Evolutionary conservation across 2,113 vertebrate genomes (phyloP), one percentile per base, ranked within the genome.

Genomic region (Lasiurus borealis): DNA sequence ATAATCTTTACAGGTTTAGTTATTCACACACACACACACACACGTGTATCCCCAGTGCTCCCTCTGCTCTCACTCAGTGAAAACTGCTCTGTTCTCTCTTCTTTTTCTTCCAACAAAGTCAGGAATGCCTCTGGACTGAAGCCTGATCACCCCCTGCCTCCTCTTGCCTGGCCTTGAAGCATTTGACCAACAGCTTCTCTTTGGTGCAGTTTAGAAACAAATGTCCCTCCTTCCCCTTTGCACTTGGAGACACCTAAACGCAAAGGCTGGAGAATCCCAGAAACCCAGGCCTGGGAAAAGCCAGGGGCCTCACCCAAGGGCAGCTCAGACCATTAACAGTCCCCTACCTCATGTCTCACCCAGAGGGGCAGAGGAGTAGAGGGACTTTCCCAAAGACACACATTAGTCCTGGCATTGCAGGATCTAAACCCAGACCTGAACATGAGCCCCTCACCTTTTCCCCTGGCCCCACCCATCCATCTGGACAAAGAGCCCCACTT

Each of bases 181-280:
- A 83, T 31, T 25, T 77, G 46, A 31, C 52, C 73, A 52, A 68
- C 5, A 31, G 34, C 34, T 86, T 90, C 75, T 90, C 94, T 50
- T 9, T 36, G 31, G 52, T 9, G n/a, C 52, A 77, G 31, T 57
- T 90, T 48, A 36, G 50, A 85, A 95, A 88, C 85, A 85, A 94
- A 92, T 29, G 76, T 8, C n/a, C 27, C 88, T 12, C 1, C 27
- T 94, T 11, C 69, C 48, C 36, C 48, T 92, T 62, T 52, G 69
- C 27, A 69, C 19, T 75, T 5, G 18, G 44, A 88, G 86, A 94
- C 71, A 48, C 40, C 64, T 62, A 80, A 44, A 71, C 34, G 62
- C 69, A 64, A 77, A 94, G 16, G 23, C 36, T 52, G 57, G 36
- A 36, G 36, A 62, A 46, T 86, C 64, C 72, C 57, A 86, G 77